Base-by-base conservation (phyloP, 2,113 vertebrate species). In the Sisor rabdophorus region DNA sequence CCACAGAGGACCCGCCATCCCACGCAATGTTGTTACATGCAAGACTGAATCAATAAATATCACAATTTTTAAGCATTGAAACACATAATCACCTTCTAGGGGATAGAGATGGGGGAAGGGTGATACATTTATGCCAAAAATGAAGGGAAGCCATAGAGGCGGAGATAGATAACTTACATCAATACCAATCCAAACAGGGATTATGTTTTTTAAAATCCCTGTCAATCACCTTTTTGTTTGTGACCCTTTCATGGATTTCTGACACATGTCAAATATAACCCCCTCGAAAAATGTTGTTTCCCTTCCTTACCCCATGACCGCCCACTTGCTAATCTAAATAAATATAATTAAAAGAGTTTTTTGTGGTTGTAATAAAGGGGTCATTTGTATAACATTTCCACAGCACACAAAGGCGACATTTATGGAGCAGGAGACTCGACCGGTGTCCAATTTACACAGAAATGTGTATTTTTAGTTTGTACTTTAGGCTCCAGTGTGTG, bases 341-440 rank as follows among this genome's bases (percentile, higher is more conserved):
- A 96, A 95, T 94, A 95, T 96, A 95, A 97, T 97, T 97, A 96
- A 94, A 94, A 91, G 92, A 90, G 92, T n/a, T 95, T 98, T 97
- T 96, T 96, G 96, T 95, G 94, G 92, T 93, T 86, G 94, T 95
- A 96, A 98, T 96, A 97, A 98, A 98, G 95, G 88, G 93, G 91
- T 96, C 94, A 96, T 98, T 98, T 98, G 96, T 98, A 94, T 92
- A 93, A 94, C 94, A 94, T 96, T 96, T 97, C 95, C 95, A 97
- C 91, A 87, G 92, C 86, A 92, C 91, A 98, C 96, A 98, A 98
- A 98, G 96, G 91, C 85, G 89, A 95, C 95, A 95, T 98, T 98
- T 96, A 97, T 97, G 93, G 90, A 92, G 93, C 84, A 63, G 85
- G 81, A 91, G 90, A 91, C 92, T 91, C 89, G 85, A 92, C 90